Evolutionary conservation across 2,113 vertebrate genomes (phyloP).

Genomic region (Pseudolaguvia tuberculata): DNA sequence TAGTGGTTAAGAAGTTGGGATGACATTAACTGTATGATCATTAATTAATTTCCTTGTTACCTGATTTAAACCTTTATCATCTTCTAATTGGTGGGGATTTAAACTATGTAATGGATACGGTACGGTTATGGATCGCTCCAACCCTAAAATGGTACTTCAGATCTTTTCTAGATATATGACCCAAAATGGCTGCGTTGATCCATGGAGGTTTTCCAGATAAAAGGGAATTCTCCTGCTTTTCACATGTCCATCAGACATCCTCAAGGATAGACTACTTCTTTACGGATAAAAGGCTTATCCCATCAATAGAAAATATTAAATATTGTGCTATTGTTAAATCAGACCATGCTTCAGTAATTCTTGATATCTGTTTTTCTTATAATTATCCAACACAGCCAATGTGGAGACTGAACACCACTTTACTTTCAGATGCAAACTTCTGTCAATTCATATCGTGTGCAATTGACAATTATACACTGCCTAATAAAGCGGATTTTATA

Average conservation of each 20-base stretch:
- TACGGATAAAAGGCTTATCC: not conserved
- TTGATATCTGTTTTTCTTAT: too few relatives aligned
- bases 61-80: not conserved
- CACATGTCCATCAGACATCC: not conserved
- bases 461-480: not conserved
- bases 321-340: not conserved
- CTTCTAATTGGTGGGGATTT: not conserved
- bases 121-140: not conserved
- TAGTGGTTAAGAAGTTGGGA: too few relatives aligned
- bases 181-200: not conserved
- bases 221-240: not conserved
- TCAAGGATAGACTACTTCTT: too few relatives aligned
- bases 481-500: too few relatives aligned
- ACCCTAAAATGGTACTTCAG: not conserved
- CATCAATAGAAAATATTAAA: not conserved
- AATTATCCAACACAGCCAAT: too few relatives aligned
- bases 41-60: not conserved
- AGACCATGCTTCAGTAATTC: not conserved
- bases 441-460: too few relatives aligned
- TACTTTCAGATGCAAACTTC: too few relatives aligned
- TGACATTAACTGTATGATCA: too few relatives aligned
- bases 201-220: not conserved
- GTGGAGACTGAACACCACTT: too few relatives aligned
- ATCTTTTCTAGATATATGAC: not conserved
- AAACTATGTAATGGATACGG: not conserved